Percentiles rank a stretch among this genome's conserved stretches.
Evolutionary conservation across 1,140 invertebrate genomes (phyloP).

Genomic region (Caenorhabditis latens): DNA sequence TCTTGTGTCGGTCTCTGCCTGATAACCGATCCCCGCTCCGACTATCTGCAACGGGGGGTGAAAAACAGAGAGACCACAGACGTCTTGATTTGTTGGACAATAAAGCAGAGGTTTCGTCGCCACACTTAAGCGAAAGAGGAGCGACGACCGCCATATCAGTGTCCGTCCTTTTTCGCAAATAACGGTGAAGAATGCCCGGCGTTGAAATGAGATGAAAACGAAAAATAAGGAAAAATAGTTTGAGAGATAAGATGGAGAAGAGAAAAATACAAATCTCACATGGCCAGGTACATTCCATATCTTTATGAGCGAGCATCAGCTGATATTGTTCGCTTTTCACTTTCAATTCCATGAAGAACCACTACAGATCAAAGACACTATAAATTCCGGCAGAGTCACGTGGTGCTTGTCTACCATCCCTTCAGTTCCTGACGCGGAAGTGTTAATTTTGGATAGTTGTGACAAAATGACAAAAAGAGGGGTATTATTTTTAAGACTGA

Average conservation of each 20-base stretch:
- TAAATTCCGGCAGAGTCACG: neutral
- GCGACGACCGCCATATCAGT: constrained; percentile 16
- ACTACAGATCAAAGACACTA: constrained; percentile 11
- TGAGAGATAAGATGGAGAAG: neutral
- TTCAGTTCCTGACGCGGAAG: constrained; percentile 20
- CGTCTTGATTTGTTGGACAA: constrained; percentile 39
- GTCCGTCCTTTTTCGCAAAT: constrained; percentile 38
- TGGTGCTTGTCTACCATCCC: neutral
- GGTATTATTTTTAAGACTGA: neutral
- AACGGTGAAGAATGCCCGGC: constrained; percentile 8
- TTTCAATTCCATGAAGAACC: neutral
- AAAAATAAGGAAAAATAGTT: neutral
- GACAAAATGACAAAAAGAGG: neutral
- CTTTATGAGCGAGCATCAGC: constrained; percentile 30
- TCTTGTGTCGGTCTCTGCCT: neutral
- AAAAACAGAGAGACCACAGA: constrained; percentile 4
- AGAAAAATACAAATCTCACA: constrained; percentile 48
- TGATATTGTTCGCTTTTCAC: constrained; percentile 18
- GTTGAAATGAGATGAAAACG: constrained; percentile 8
- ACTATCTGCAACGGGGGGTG: neutral
- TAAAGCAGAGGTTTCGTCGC: constrained; percentile 30
- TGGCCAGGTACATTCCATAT: neutral
- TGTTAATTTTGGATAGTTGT: neutral
- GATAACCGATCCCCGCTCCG: constrained; percentile 21
- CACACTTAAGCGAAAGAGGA: constrained; percentile 46